These are phyloP conservation scores for Paracanthobrama guichenoti DNA, from an alignment of 2,113 vertebrate species.

Conservation along the genomic window DNA sequence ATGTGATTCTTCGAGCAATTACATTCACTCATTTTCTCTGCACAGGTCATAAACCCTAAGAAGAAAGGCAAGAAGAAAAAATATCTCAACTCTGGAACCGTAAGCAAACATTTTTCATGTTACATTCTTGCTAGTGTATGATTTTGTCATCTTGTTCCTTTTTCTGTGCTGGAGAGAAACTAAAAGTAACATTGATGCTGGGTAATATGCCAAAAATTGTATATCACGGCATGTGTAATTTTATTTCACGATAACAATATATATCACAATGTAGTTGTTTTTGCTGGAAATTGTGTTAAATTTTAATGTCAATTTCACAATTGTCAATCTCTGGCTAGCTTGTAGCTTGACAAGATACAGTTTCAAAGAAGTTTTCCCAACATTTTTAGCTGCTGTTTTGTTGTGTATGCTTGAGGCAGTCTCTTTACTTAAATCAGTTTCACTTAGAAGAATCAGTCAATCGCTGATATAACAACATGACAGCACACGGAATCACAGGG, in stretches of 20 bases:
- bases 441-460: neutral
- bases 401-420: neutral
- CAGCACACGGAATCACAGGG: neutral
- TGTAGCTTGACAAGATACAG: neutral
- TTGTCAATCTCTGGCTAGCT: too few species aligned
- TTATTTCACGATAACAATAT: too few species aligned
- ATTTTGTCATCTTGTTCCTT: neutral
- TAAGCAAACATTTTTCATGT: slow-evolving; percentile 66
- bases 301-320: too few species aligned
- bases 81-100: slow-evolving; percentile 96
- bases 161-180: neutral
- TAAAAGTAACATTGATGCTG: neutral
- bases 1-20: slow-evolving; percentile 12
- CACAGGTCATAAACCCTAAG: slow-evolving; percentile 95
- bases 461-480: neutral
- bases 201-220: neutral
- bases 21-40: slow-evolving; percentile 47
- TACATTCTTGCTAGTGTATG: neutral
- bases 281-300: too few species aligned
- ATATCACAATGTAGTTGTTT: too few species aligned
- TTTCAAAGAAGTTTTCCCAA: neutral
- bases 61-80: slow-evolving; percentile 99
- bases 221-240: too few species aligned
- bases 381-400: neutral
- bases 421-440: neutral